Evolutionary conservation across 92 coral and sea anemone genomes (phyloP).

Genomic region (Isaurus tuberculatus): DNA sequence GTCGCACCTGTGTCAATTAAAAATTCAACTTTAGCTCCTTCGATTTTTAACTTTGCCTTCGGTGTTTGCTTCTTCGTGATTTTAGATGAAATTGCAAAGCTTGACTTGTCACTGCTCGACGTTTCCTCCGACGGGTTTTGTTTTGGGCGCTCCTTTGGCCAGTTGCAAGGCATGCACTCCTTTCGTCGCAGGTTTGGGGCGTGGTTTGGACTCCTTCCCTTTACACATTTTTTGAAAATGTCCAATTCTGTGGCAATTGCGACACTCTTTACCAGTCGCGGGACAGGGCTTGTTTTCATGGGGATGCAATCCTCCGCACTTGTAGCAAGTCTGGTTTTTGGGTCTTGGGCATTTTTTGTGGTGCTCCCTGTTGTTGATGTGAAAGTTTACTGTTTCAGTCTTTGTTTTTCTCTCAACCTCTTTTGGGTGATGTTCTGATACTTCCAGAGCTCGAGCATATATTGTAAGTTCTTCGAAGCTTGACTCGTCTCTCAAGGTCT

Average conservation of each 20-base stretch:
- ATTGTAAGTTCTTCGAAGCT: slow-evolving; percentile 12
- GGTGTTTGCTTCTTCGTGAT: background rate
- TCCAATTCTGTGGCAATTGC: slow-evolving; percentile 10
- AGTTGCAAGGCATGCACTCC: slow-evolving; percentile 19
- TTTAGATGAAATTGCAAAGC: slow-evolving; percentile 16
- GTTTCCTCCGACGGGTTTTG: slow-evolving; percentile 26
- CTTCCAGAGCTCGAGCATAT: slow-evolving; percentile 27
- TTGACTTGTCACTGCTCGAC: slow-evolving; percentile 27
- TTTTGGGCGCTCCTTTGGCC: background rate
- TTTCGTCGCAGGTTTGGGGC: slow-evolving; percentile 15
- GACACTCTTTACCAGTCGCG: slow-evolving; percentile 28
- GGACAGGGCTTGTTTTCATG: slow-evolving; percentile 10
- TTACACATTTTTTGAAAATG: slow-evolving; percentile 24
- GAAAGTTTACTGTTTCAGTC: slow-evolving; percentile 4
- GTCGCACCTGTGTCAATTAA: slow-evolving; percentile 14
- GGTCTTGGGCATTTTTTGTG: slow-evolving; percentile 22
- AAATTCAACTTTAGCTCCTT: slow-evolving; percentile 9
- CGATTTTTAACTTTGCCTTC: slow-evolving; percentile 4
- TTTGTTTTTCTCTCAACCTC: slow-evolving; percentile 28
- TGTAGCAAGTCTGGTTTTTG: slow-evolving; percentile 16
- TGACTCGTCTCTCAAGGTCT: slow-evolving; percentile 20
- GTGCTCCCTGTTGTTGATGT: slow-evolving; percentile 7
- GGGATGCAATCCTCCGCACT: slow-evolving; percentile 25
- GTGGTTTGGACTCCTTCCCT: slow-evolving; percentile 13
- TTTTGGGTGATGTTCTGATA: slow-evolving; percentile 24